Evolutionary conservation across 2,888 invertebrate genomes (phyloP), one percentile per base, ranked within the genome.

Genomic region (Gasteruption jaculator): DNA sequence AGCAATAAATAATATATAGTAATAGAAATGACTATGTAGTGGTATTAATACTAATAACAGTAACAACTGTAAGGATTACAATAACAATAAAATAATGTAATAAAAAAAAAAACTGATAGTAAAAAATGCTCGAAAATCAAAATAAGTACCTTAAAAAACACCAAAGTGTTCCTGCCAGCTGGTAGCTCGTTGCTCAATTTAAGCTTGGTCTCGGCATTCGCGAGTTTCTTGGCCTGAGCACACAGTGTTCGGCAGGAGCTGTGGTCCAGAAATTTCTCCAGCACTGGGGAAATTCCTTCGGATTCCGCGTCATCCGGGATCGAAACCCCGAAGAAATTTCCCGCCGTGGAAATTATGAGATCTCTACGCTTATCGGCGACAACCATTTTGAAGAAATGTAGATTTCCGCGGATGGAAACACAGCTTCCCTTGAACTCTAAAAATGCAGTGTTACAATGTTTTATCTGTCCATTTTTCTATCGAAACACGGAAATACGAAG

Each of bases 121-220:
- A n/a, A n/a, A n/a, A n/a, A 14, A 24, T 6, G n/a, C 16, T 27
- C 50, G 20, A 33, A 7, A 12, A 35, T 27, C 21, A 18, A 15
- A 22, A 21, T 32, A 41, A 12, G 45, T 46, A 68, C 70, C 68
- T 70, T 70, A 38, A 65, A 69, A 43, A 70, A 70, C 1, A 70
- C 66, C 30, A 70, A 40, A 3, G 58, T 62, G 43, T 65, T 68
- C 20, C 46, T 54, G 4, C 56, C 61, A 30, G 47, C 22, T 0
- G 60, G 49, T 25, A 65, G 37, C 29, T 63, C 59, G 16, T 54
- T 58, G 14, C 54, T 64, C 15, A 68, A 46, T 34, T 57, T 61
- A 20, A 69, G 38, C 0, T 39, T 37, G 11, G 40, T 22, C 22
- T 42, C 46, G 3, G 53, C 34, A 2, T 43, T 44, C 0, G 48